Evolutionary conservation across 2,113 vertebrate genomes (phyloP), one percentile per base, ranked within the genome.

Genomic region (Lamprotornis superbus): DNA sequence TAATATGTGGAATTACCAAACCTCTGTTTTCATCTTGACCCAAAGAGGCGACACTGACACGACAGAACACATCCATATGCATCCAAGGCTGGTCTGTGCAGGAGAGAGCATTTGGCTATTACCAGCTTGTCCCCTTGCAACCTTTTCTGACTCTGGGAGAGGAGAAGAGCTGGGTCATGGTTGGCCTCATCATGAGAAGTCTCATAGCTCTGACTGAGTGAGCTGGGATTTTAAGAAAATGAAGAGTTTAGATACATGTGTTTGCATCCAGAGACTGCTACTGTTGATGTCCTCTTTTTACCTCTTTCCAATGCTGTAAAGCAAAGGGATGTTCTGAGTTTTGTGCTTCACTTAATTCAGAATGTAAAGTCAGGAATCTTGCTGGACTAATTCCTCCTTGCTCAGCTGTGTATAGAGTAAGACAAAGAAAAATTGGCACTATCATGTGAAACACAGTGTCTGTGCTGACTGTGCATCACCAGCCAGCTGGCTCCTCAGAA

Each of bases 401-500:
- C 64, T 92, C 33, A 37, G 37, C 60, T 69, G 39, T 39, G 24
- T 81, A 59, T 21, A 27, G 21, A 63, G 44, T 42, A 69, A 83
- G 80, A 63, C 57, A 94, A 91, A 63, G 35, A 23, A 90, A 93
- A 90, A 75, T 44, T 77, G 60, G 52, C 89, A 56, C 50, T 83
- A 23, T 46, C 39, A 7, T 40, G 27, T 80, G 60, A 77, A 89
- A 83, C 33, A 3, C 1, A 4, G 69, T 82, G 46, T 42, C 64
- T 81, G 23, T 86, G 64, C 86, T 84, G 93, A 67, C 71, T 74
- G 24, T 74, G 64, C 30, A 52, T 59, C 52, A 67, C 42, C 59
- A 55, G 89, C 86, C 93, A 90, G 83, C 80, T 96, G 91, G 92
- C 89, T 86, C 33, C 35, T 92, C 64, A 67, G 39, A 76, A 95